Conservation (phyloP, 1,140 invertebrate genomes). For the Caenorhabditis tropicalis region DNA sequence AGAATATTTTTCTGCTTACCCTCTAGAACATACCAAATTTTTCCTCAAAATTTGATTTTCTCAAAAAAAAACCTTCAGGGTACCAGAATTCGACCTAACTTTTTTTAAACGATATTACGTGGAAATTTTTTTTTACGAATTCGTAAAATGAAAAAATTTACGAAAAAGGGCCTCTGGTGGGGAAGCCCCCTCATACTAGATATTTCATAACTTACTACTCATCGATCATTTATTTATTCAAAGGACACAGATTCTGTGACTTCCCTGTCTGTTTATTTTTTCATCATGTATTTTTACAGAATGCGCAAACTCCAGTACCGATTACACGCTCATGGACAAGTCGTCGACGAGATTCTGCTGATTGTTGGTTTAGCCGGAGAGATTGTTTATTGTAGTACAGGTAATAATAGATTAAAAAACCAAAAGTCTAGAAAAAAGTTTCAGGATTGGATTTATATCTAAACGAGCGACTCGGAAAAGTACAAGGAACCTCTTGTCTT, state of each 20-base stretch:
- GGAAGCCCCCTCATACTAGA: neutral
- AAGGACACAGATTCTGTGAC: neutral
- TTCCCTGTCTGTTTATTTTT: neutral
- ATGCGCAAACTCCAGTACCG: conserved; percentile 47
- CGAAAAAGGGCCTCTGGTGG: no score
- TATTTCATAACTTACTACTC: neutral
- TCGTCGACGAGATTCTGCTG: conserved; percentile 71
- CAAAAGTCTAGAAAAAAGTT: neutral
- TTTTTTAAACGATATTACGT: no score
- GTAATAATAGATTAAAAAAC: neutral
- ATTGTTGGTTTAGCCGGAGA: conserved; percentile 69
- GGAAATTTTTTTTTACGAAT: no score
- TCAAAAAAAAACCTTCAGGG: no score
- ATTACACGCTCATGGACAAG: conserved; percentile 57
- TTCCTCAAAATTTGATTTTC: no score
- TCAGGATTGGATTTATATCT: conserved; percentile 45
- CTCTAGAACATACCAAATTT: no score
- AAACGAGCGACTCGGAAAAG: neutral
- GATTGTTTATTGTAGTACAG: conserved; percentile 61
- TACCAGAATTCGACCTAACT: no score
- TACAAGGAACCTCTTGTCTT: conserved; percentile 32
- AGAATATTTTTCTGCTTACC: no score
- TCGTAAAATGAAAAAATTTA: no score
- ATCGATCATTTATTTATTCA: neutral
- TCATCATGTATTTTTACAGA: neutral